A percentile compares a stretch with the other conserved stretches of the same genome.
These are phyloP conservation scores for Clupea harengus DNA, from an alignment of 2,113 vertebrate species.

Conservation along the genomic window DNA sequence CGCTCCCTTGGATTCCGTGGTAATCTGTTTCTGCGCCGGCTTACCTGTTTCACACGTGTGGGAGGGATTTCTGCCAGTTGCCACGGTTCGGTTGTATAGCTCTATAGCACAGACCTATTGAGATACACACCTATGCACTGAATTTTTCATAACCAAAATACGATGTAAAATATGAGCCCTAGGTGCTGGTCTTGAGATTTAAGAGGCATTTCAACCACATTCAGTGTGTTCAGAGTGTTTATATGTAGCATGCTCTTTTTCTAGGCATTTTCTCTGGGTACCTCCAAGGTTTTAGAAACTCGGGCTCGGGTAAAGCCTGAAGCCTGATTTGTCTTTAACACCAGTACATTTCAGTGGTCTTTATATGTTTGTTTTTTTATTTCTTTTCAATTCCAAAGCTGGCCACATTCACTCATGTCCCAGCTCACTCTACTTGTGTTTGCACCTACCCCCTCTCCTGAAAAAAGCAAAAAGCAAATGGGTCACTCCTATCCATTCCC, in stretches of 20 bases:
- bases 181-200: not conserved
- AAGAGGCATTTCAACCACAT: not conserved
- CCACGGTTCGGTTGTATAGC: not conserved
- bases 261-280: too few relatives aligned
- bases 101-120: not conserved
- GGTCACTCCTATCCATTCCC: not conserved
- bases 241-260: too few relatives aligned
- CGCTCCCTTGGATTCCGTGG: constrained; percentile 36
- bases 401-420: not conserved
- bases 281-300: too few relatives aligned
- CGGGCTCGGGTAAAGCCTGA: too few relatives aligned
- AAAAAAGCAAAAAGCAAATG: not conserved
- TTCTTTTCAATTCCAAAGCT: too few relatives aligned
- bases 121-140: not conserved
- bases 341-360: too few relatives aligned
- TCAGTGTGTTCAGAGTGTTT: not conserved
- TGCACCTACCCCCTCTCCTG: not conserved
- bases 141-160: not conserved
- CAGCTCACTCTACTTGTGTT: not conserved
- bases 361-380: too few relatives aligned
- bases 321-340: too few relatives aligned
- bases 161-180: not conserved
- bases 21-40: constrained; percentile 46
- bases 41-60: constrained; percentile 29
- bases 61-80: constrained; percentile 22